Conservation (phyloP, 2,888 invertebrate species). For the Melieria picta region DNA sequence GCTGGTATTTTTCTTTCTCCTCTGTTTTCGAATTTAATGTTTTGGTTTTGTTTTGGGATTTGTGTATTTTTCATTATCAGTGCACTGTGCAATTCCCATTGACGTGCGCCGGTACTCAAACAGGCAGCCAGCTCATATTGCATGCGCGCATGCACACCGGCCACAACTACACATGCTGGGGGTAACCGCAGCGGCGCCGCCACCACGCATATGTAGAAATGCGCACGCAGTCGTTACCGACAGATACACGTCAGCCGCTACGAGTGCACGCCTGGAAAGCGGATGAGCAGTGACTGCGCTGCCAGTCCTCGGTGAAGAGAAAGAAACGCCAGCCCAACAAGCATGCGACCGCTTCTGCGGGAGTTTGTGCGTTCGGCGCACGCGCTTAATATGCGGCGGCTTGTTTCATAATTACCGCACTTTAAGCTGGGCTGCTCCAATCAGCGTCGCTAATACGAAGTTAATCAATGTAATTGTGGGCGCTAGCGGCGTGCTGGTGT, state of each 20-base stretch:
- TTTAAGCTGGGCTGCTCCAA: conserved; percentile 9
- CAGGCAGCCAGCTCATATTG: too few relatives aligned
- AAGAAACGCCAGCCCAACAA: not conserved
- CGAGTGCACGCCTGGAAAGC: not conserved
- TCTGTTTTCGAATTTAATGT: conserved; percentile 2
- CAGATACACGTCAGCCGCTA: not conserved
- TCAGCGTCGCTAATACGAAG: too few relatives aligned
- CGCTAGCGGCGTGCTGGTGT: too few relatives aligned
- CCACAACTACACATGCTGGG: not conserved
- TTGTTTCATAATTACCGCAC: conserved; percentile 28
- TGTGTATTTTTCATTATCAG: not conserved
- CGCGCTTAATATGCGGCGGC: conserved; percentile 23
- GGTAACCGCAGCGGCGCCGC: not conserved
- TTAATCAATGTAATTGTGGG: too few relatives aligned
- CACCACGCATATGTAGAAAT: too few relatives aligned
- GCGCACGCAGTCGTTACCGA: too few relatives aligned
- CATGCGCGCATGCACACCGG: too few relatives aligned
- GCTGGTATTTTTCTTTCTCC: conserved; percentile 5
- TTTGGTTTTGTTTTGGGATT: not conserved
- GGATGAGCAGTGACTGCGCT: not conserved
- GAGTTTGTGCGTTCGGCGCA: conserved; percentile 16
- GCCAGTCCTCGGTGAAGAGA: not conserved
- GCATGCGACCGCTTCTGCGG: not conserved
- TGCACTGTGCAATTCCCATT: too few relatives aligned
- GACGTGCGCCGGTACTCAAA: too few relatives aligned